Evolutionary conservation across 2,113 vertebrate species (phyloP).

Genomic region (Mixornis gularis): DNA sequence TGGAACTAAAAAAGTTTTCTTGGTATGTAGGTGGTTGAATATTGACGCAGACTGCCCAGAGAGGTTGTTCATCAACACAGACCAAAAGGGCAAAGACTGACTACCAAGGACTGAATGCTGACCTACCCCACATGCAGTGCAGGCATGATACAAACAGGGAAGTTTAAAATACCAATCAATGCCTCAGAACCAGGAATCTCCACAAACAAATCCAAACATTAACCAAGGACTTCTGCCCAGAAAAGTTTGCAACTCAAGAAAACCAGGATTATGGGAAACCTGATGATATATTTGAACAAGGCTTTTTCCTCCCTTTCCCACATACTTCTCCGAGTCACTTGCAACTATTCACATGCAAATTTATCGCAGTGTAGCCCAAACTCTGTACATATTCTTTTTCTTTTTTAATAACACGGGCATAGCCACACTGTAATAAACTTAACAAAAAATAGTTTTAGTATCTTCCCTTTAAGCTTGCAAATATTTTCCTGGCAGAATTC

Average conservation of each 20-base stretch:
- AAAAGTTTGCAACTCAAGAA: not conserved
- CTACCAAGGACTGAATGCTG: not conserved
- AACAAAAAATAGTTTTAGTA: not conserved
- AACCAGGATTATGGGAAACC: not conserved
- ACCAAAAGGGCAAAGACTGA: not conserved
- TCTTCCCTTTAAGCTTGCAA: not conserved
- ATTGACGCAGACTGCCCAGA: not conserved
- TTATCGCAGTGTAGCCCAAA: not conserved
- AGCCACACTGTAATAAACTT: not conserved
- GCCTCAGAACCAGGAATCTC: not conserved
- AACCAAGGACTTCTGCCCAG: not conserved
- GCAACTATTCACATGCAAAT: not conserved
- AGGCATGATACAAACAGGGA: not conserved
- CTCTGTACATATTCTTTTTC: fast-evolving
- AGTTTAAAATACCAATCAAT: not conserved
- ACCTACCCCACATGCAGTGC: not conserved
- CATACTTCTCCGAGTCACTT: not conserved
- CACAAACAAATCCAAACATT: not conserved
- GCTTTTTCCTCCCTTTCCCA: not conserved
- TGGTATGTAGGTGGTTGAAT: not conserved
- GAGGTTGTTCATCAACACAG: not conserved
- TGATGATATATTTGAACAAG: not conserved
- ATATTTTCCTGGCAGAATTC: constrained; percentile 7
- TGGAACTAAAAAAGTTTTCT: not conserved
- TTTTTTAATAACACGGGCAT: not conserved